phyloP scores from a whole-genome alignment of 2,113 vertebrate genomes.

The Phrynosoma blainvillii region DNA sequence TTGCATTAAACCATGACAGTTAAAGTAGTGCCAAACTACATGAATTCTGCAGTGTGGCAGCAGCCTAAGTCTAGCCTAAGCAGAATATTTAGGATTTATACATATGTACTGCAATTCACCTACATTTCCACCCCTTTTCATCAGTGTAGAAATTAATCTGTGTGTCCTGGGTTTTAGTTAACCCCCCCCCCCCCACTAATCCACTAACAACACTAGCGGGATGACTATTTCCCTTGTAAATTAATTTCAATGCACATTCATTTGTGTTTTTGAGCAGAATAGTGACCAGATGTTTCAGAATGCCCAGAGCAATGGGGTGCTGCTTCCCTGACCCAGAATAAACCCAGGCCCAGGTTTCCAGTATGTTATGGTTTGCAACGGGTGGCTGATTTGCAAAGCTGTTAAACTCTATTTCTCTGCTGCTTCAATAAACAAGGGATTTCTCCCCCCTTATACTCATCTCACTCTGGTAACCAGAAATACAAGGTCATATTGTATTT shows the following conservation, averaged over 20 bases:
- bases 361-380: slow-evolving; percentile 69
- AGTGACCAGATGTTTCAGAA: slow-evolving; percentile 71
- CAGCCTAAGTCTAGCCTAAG: no score
- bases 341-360: slow-evolving; percentile 57
- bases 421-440: slow-evolving; percentile 39
- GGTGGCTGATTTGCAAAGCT: slow-evolving; percentile 66
- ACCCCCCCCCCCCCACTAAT: slow-evolving; percentile 31
- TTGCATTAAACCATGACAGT: no score
- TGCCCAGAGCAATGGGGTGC: slow-evolving; percentile 61
- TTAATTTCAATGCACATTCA: slow-evolving; percentile 60
- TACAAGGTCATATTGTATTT: background rate
- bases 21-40: no score
- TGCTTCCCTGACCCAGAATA: slow-evolving; percentile 53
- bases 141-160: background rate
- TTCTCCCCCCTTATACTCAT: background rate
- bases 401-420: slow-evolving; percentile 50
- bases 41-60: no score
- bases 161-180: background rate
- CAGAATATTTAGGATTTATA: background rate
- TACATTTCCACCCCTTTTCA: background rate
- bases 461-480: slow-evolving; percentile 16
- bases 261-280: slow-evolving; percentile 51
- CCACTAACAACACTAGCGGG: slow-evolving; percentile 13
- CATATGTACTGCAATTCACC: background rate
- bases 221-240: slow-evolving; percentile 47